A percentile compares a stretch with the other conserved stretches of the same genome.
Evolutionary conservation across 2,888 invertebrate species (phyloP).

Genomic region (Muschampia plurimacula): DNA sequence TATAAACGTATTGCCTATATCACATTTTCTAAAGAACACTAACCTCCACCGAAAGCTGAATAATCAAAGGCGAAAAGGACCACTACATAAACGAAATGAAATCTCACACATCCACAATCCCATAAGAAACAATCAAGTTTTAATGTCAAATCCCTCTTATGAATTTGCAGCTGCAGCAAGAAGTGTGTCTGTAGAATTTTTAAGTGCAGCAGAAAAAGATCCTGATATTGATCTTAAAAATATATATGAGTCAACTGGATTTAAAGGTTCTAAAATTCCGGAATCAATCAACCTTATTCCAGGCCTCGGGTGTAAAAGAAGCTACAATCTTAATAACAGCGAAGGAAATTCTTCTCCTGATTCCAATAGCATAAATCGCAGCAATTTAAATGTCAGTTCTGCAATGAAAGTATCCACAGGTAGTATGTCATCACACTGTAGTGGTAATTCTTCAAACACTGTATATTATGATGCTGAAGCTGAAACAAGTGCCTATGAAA

Average conservation of each 20-base stretch:
- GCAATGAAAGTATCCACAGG: slow-evolving; percentile 70
- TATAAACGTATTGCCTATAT: slow-evolving; percentile 75
- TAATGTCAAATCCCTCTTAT: slow-evolving; percentile 69
- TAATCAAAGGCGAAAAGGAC: slow-evolving; percentile 89
- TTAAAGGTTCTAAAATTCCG: slow-evolving; percentile 85
- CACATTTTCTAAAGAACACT: slow-evolving; percentile 80
- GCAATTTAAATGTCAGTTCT: slow-evolving; percentile 56
- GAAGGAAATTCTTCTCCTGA: slow-evolving; percentile 62
- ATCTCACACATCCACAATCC: slow-evolving; percentile 91
- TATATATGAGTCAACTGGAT: slow-evolving; percentile 89
- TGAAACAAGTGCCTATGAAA: slow-evolving; percentile 76
- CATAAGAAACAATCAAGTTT: slow-evolving; percentile 79
- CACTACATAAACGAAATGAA: slow-evolving; percentile 87
- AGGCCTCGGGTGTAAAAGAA: slow-evolving; percentile 80
- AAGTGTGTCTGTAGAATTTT: slow-evolving; percentile 88
- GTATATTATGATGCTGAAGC: slow-evolving; percentile 81
- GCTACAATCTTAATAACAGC: slow-evolving; percentile 57
- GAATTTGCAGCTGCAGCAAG: slow-evolving; percentile 86
- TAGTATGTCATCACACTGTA: slow-evolving; percentile 82
- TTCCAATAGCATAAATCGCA: slow-evolving; percentile 53
- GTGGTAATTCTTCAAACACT: slow-evolving; percentile 79
- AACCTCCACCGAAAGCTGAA: slow-evolving; percentile 87
- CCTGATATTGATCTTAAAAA: slow-evolving; percentile 89
- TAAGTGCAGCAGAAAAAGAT: slow-evolving; percentile 88
- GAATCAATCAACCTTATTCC: slow-evolving; percentile 81